These are phyloP conservation scores for Beroe forskalii DNA, from an alignment of 37 sponge, comb jelly and placozoan species.

Conservation along the genomic window DNA sequence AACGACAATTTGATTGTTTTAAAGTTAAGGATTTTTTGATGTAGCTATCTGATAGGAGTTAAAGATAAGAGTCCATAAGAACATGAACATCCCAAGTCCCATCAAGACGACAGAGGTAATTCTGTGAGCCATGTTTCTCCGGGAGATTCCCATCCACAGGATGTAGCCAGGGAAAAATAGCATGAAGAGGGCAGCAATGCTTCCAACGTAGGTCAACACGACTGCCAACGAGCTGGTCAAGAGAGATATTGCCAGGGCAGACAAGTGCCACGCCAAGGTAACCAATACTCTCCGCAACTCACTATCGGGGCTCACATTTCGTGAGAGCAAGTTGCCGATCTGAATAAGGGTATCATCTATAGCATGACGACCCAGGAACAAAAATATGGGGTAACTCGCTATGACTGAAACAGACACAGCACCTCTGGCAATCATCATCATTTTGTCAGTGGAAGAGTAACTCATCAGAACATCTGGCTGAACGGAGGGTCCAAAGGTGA, in stretches of 20 bases:
- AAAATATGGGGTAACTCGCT: background rate
- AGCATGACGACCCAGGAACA: background rate
- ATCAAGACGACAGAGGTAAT: background rate
- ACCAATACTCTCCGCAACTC: background rate
- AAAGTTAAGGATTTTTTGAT: too few relatives aligned
- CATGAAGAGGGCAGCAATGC: constrained; percentile 46
- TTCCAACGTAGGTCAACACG: background rate
- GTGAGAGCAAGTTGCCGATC: background rate
- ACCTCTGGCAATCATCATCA: background rate
- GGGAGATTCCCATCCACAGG: background rate
- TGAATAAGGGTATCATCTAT: constrained; percentile 2
- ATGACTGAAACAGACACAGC: constrained; percentile 12
- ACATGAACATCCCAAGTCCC: background rate
- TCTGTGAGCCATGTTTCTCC: background rate
- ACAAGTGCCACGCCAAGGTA: background rate
- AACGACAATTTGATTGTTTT: too few relatives aligned
- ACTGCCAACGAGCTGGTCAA: background rate
- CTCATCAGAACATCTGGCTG: background rate
- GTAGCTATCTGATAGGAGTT: constrained; percentile 7
- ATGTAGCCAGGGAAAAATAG: constrained; percentile 19
- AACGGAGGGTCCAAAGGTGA: background rate
- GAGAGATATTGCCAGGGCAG: background rate
- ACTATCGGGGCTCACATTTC: background rate
- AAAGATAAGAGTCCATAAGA: constrained; percentile 4
- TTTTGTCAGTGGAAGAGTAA: background rate